Base-by-base conservation (phyloP, 1,140 invertebrate species). In the Pseudomyrmex gracilis region DNA sequence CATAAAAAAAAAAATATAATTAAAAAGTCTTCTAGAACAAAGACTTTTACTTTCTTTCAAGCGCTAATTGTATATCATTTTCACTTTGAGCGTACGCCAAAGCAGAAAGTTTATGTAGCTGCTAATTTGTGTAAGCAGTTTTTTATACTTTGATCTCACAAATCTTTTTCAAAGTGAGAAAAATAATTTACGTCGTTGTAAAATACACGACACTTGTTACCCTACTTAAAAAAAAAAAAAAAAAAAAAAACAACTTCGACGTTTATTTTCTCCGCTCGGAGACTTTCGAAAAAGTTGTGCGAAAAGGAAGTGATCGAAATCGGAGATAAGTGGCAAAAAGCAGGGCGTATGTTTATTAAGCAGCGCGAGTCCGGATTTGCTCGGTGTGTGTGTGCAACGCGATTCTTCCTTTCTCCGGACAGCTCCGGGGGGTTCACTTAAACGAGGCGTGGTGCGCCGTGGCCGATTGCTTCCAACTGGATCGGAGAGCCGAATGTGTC, bases 401-500 rank as follows among this genome's bases (percentile, higher is more conserved):
- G 85, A 87, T 90, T 90, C 87, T 90, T 85, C 91, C 91, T 92
- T 92, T 92, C 92, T 90, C 91, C 90, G 49, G 88, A 90, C 61
- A 77, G 87, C 85, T 68, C 83, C 74, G 84, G 87, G 84, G 87
- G 87, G 88, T 87, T 78, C 76, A 49, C 53, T 80, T 78, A 90
- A 85, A 88, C 88, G 89, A 92, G 91, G 91, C 91, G 91, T 92
- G 91, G 91, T 92, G 87, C 82, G 20, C 61, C 66, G 68, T 80
- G 73, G 85, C 60, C 90, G 85, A 91, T 90, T 82, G 74, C 87
- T 88, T 80, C 82, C 73, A 88, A 91, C 89, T 82, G 87, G 89
- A 91, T 88, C 90, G 53, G 68, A 55, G 53, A 84, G 76, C 87
- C 89, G 89, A 91, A 91, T 90, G 90, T 91, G 90, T 91, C 87